phyloP scores from a whole-genome alignment of 2,888 invertebrate genomes.

The Kryphioiulus occultus region DNA sequence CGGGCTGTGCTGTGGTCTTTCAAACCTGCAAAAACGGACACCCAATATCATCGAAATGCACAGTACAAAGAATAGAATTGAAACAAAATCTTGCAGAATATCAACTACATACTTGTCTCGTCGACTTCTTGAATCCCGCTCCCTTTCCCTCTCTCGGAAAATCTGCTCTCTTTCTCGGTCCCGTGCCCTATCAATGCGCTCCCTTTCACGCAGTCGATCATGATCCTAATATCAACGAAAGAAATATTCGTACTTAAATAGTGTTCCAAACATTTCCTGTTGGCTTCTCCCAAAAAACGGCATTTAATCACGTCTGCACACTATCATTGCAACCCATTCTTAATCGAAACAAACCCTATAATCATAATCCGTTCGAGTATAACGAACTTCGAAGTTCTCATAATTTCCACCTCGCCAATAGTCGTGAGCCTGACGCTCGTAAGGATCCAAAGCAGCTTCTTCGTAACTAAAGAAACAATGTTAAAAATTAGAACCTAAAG shows the following conservation, averaged over 20 bases:
- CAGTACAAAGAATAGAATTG: not conserved
- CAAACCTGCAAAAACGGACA: conserved; percentile 25
- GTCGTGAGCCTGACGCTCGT: conserved; percentile 54
- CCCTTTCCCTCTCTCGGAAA: conserved; percentile 41
- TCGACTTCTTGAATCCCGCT: conserved; percentile 43
- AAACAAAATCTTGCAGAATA: not conserved
- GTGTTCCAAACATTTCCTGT: too few relatives aligned
- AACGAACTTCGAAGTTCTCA: conserved; percentile 63
- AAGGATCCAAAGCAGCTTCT: conserved; percentile 52
- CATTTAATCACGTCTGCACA: too few relatives aligned
- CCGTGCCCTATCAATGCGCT: conserved; percentile 3
- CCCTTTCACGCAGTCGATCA: conserved; percentile 39
- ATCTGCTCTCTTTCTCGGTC: conserved; percentile 46
- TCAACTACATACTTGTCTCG: conserved; percentile 47
- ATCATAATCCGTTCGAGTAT: conserved; percentile 55
- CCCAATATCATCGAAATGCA: not conserved
- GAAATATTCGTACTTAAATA: too few relatives aligned
- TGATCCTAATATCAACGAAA: not conserved
- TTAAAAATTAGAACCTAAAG: too few relatives aligned
- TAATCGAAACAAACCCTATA: conserved; percentile 46
- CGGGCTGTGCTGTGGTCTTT: conserved; percentile 45
- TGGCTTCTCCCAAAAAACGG: too few relatives aligned
- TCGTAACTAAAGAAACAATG: conserved; percentile 52
- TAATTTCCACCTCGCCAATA: conserved; percentile 58
- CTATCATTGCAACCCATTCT: too few relatives aligned